A percentile compares a stretch with the other conserved stretches of the same genome.
phyloP scores from a whole-genome alignment of 2,797 vertebrate genomes.

The Caiman crocodilus region DNA sequence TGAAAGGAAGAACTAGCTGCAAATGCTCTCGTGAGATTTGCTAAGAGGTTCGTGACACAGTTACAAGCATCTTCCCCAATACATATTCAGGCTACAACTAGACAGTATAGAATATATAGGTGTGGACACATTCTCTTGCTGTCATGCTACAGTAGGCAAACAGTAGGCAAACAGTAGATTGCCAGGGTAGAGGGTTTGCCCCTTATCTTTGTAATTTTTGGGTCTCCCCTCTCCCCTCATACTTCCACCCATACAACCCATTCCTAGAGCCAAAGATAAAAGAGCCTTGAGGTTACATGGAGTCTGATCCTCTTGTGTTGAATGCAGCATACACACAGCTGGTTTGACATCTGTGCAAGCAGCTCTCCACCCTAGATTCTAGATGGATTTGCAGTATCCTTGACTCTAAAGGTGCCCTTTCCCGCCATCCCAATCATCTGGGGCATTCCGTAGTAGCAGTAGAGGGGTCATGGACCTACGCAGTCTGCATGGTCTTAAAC shows the following conservation, averaged over 20 bases:
- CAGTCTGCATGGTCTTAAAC: neutral
- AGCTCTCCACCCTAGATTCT: neutral
- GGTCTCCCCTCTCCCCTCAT: constrained; percentile 16
- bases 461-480: neutral
- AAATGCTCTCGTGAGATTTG: neutral
- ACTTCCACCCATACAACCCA: constrained; percentile 35
- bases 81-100: neutral
- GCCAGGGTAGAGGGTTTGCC: neutral
- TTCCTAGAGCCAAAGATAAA: neutral
- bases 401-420: neutral
- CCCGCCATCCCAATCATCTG: neutral
- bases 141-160: constrained; percentile 26
- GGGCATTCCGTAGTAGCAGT: accelerated
- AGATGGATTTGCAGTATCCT: neutral
- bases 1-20: constrained; percentile 4
- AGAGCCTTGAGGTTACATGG: neutral
- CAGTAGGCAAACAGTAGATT: constrained; percentile 55
- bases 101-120: constrained; percentile 51
- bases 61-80: neutral
- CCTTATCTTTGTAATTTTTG: neutral
- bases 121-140: constrained; percentile 33
- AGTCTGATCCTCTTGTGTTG: neutral
- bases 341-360: neutral
- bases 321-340: neutral
- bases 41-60: neutral